Conservation (phyloP, 2,113 vertebrate species). For the Eclectus roratus region DNA sequence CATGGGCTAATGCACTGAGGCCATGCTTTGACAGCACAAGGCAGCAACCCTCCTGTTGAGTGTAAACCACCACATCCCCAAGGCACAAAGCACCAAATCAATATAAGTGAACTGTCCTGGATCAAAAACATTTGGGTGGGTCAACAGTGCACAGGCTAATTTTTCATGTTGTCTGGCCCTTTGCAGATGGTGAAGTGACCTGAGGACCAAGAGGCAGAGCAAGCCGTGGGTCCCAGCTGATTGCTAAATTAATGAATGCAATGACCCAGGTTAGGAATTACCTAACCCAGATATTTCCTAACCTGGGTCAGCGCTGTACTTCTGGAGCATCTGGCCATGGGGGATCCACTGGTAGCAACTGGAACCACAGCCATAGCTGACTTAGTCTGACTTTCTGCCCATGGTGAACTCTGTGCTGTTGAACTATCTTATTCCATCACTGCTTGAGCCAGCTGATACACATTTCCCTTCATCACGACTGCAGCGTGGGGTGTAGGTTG, state of each 20-base stretch:
- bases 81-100: background rate
- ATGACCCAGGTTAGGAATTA: background rate
- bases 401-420: background rate
- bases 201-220: background rate
- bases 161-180: background rate
- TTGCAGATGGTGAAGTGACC: background rate
- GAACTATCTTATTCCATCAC: background rate
- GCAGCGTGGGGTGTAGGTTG: background rate
- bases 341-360: background rate
- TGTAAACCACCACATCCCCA: background rate
- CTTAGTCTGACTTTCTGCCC: background rate
- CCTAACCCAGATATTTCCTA: background rate
- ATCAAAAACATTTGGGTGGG: background rate
- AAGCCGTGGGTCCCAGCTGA: background rate
- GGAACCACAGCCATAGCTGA: background rate
- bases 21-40: background rate
- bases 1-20: background rate
- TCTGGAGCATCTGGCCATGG: accelerated
- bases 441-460: background rate
- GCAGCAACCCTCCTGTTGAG: background rate
- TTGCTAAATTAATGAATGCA: background rate
- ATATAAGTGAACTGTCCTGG: background rate
- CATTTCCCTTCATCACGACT: background rate
- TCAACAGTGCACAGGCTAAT: background rate
- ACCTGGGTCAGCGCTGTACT: background rate